Base-by-base conservation (phyloP, 30 jellyfish, hydroid and myxozoan genomes). In the Hydractinia echinata region DNA sequence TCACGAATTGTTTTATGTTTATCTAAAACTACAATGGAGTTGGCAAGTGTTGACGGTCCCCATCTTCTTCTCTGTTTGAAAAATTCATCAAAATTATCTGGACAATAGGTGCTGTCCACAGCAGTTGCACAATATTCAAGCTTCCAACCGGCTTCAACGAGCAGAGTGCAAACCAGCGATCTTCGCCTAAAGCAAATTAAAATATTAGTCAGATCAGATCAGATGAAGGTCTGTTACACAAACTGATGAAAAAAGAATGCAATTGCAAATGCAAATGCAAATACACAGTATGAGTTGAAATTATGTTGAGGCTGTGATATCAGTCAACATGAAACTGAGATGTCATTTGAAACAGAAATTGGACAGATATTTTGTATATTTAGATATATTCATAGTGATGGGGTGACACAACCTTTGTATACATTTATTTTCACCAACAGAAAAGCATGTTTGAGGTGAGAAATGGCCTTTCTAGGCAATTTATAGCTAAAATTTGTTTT, bases 41-140 rank as follows among this genome's bases (percentile, higher is more conserved):
- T 92, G 16, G 98, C 98, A 20, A 92, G 77, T 54, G 98, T 86
- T 51, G 98, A 92, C 20, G 98, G 98, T 4, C 95, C 94, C 98
- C 98, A 92, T 86, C 98, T 73, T 16, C 98, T 79, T 0, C 98
- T 80, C 81, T 92, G 98, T 76, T 92, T 92, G 74, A 86, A 92
- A 74, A 92, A 92, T 54, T 92, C 98, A 66, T 92, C 96, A 64
- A 92, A 92, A 62, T 86, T 87, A 54, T 92, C 98, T 7, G 98
- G 98, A 71, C 98, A 92, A 77, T 92, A 92, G 8, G 98, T 92
- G 67, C 92, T 73, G 77, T 92, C 85, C 82, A 83, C 96, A 62
- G 98, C 96, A 30, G 96, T 88, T 6, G 98, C 98, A 68, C 91
- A 92, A 74, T 86, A 92, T 76, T 92, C 98, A 71, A 92, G 81